Evolutionary conservation across 2,797 vertebrate genomes (phyloP).

Genomic region (Lycodopsis pacificus): DNA sequence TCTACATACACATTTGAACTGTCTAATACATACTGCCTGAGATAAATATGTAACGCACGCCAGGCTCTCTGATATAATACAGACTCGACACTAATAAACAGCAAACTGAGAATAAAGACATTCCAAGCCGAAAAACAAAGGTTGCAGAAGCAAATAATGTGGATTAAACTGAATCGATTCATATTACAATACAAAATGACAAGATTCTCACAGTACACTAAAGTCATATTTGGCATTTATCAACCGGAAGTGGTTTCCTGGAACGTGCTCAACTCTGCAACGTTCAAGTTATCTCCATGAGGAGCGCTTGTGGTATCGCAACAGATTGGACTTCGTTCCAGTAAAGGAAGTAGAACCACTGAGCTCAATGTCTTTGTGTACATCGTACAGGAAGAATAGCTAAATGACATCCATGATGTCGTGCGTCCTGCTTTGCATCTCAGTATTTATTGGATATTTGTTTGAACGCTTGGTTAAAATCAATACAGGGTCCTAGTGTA

Average conservation of each 20-base stretch:
- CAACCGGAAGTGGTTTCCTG: neutral
- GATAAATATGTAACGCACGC: neutral
- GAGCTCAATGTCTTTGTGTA: neutral
- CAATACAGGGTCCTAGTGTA: neutral
- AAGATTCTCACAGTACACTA: neutral
- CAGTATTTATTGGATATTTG: neutral
- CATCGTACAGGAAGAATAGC: neutral
- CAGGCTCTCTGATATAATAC: neutral
- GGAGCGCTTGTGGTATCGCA: neutral
- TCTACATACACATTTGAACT: neutral
- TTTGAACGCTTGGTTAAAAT: neutral
- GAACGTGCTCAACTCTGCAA: neutral
- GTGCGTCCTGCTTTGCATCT: neutral
- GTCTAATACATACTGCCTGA: neutral
- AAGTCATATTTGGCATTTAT: neutral
- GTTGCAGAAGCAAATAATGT: neutral
- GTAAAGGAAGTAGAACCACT: neutral
- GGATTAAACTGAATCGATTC: neutral
- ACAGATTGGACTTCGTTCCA: neutral
- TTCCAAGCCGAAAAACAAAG: neutral
- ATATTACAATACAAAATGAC: neutral
- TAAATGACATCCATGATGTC: neutral
- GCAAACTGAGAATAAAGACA: slow-evolving; percentile 3
- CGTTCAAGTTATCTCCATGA: neutral
- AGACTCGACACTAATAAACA: neutral